Evolutionary conservation across 1,140 invertebrate species (phyloP).

Genomic region (Popillia japonica): DNA sequence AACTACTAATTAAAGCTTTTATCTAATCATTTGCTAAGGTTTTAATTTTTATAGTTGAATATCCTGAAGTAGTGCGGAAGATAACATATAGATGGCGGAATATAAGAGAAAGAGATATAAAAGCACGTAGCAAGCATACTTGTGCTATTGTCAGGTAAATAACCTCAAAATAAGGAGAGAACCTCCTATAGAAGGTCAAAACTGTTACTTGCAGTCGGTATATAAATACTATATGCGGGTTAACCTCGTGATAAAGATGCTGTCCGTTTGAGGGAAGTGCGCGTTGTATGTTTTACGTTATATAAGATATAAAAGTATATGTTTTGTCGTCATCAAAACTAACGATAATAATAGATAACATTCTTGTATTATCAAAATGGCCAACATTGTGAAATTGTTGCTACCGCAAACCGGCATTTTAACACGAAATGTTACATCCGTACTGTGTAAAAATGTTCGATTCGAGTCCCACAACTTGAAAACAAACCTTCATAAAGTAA

Average conservation of each 20-base stretch:
- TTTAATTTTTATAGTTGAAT: no score
- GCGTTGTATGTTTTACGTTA: neutral
- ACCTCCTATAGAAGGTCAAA: neutral
- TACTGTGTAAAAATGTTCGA: neutral
- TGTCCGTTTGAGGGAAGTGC: neutral
- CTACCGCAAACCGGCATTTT: constrained; percentile 9
- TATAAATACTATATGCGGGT: neutral
- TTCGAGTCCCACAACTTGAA: neutral
- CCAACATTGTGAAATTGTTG: constrained; percentile 4
- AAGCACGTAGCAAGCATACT: no score
- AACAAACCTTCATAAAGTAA: constrained; percentile 51
- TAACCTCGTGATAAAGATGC: neutral
- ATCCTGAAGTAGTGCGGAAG: no score
- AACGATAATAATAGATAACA: neutral
- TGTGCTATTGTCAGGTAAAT: neutral
- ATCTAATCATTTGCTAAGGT: no score
- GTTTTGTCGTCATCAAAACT: neutral
- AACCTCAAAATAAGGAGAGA: neutral
- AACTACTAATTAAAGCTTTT: no score
- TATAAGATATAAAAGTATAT: neutral
- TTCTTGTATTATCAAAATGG: neutral
- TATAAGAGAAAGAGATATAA: no score
- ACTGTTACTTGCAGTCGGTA: neutral
- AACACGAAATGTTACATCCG: neutral
- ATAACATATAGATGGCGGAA: no score